Percentiles rank a stretch among this genome's conserved stretches.
phyloP scores from a whole-genome alignment of 1,140 invertebrate genomes.

The Stegodyphus dumicola region DNA sequence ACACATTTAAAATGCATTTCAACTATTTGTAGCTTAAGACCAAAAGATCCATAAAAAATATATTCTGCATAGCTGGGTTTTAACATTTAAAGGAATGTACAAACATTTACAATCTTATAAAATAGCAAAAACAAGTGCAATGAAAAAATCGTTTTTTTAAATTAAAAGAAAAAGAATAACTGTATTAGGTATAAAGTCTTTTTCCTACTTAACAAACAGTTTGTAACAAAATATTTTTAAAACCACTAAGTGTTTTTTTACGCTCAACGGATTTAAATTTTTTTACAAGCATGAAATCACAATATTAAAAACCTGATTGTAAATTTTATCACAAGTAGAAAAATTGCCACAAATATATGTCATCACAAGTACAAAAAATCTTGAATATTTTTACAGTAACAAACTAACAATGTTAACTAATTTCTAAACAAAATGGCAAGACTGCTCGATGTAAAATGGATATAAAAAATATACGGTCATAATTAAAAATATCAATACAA shows the following conservation, averaged over 20 bases:
- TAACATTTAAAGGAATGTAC: conserved; percentile 22
- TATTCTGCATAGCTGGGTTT: neutral
- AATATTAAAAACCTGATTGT: conserved; percentile 48
- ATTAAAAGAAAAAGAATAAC: conserved; percentile 27
- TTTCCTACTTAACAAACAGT: conserved; percentile 29
- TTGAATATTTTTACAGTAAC: too few relatives aligned
- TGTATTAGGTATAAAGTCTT: conserved; percentile 5
- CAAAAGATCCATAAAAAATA: neutral
- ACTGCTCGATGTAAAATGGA: too few relatives aligned
- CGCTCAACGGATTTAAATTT: conserved; percentile 24
- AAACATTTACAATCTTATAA: conserved; percentile 35
- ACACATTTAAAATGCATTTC: neutral
- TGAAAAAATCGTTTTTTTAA: conserved; percentile 8
- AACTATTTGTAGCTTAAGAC: neutral
- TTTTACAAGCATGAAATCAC: conserved; percentile 24
- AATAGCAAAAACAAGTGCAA: conserved; percentile 46
- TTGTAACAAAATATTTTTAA: conserved; percentile 39
- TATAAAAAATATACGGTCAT: too few relatives aligned
- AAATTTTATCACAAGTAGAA: conserved; percentile 42
- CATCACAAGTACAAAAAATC: too few relatives aligned
- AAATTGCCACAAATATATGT: conserved; percentile 19
- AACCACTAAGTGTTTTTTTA: conserved; percentile 4
- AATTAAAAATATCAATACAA: too few relatives aligned
- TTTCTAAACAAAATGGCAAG: too few relatives aligned
- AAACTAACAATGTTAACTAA: too few relatives aligned